A percentile compares a stretch with the other conserved stretches of the same genome.
Conservation (phyloP, 2,797 vertebrate genomes). For the Cichlasoma orientale region DNA sequence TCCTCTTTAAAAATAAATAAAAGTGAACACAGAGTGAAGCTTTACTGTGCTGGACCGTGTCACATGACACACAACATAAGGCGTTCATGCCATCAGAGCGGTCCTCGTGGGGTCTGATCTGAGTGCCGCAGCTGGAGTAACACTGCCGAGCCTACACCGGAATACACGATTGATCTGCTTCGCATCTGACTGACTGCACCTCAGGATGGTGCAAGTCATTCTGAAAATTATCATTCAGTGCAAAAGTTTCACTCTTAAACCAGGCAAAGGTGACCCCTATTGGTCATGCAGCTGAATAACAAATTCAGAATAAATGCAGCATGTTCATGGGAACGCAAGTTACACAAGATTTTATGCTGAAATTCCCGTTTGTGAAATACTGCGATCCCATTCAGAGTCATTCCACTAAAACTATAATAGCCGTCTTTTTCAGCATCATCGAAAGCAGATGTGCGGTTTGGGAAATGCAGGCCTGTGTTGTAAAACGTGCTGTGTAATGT, state of each 20-base stretch:
- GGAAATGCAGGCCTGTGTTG: not conserved
- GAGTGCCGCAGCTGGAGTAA: slow-evolving; percentile 22
- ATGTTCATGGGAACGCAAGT: not conserved
- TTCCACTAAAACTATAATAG: not conserved
- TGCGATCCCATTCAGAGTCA: not conserved
- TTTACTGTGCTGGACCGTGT: not conserved
- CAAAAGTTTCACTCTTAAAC: not conserved
- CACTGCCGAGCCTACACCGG: slow-evolving; percentile 17
- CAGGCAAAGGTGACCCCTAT: slow-evolving; percentile 45
- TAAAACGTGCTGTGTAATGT: not conserved
- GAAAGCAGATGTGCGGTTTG: slow-evolving; percentile 4
- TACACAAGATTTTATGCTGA: not conserved
- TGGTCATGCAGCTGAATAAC: slow-evolving; percentile 15
- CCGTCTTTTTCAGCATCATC: not conserved
- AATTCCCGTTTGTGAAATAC: not conserved
- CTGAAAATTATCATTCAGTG: not conserved
- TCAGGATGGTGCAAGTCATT: not conserved
- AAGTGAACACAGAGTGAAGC: not conserved
- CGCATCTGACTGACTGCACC: not conserved
- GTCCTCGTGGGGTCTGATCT: slow-evolving; percentile 21
- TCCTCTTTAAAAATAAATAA: not conserved
- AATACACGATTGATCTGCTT: not conserved
- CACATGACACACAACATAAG: slow-evolving; percentile 12
- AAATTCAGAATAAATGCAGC: not conserved
- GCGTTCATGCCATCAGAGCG: slow-evolving; percentile 14